Base-by-base conservation (phyloP, 2,113 vertebrate genomes). In the Arenaria interpres region DNA sequence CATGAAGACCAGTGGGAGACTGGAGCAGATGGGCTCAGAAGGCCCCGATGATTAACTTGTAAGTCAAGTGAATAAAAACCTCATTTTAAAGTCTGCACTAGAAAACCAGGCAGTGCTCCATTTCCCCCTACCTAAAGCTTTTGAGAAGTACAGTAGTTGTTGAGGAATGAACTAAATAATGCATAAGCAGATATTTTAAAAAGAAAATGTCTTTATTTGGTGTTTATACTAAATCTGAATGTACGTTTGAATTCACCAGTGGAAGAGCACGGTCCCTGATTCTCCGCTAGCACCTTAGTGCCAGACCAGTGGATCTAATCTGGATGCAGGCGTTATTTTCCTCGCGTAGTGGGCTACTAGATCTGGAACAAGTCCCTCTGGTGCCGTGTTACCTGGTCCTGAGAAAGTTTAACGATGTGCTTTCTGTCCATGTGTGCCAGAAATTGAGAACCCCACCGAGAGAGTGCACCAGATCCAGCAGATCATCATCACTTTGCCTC, bases 401-500 rank as follows among this genome's bases (percentile, higher is more conserved):
- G 74, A 39, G 67, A 7, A 75, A 33, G 19, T 54, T 71, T 71
- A 62, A 90, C 51, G 50, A 27, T 56, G 32, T 88, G 12, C 78
- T 95, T 77, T 81, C 48, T 90, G 12, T 69, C 79, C 69, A 3
- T 97, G 83, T 97, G 24, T 99, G 99, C 54, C 97, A 99, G 99
- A 99, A 98, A 98, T 98, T 4, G 99, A 99, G 95, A 99, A 96
- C 32, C 96, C 98, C 27, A 96, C 97, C 2, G 99, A 99, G 96
- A 98, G 99, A 98, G 99, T 99, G 94, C 99, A 99, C 94, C 99
- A 99, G 96, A 98, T 99, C 92, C 99, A 99, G 93, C 99, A 99
- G 92, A 99, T 99, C 82, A 96, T 99, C 46, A 87, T 99, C 93
- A 99, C 99, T 53, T 98, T 99, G 85, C 99, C 98, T 80, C 98